Evolutionary conservation across 2,113 vertebrate genomes (phyloP).

Genomic region (Dasyornis broadbenti): DNA sequence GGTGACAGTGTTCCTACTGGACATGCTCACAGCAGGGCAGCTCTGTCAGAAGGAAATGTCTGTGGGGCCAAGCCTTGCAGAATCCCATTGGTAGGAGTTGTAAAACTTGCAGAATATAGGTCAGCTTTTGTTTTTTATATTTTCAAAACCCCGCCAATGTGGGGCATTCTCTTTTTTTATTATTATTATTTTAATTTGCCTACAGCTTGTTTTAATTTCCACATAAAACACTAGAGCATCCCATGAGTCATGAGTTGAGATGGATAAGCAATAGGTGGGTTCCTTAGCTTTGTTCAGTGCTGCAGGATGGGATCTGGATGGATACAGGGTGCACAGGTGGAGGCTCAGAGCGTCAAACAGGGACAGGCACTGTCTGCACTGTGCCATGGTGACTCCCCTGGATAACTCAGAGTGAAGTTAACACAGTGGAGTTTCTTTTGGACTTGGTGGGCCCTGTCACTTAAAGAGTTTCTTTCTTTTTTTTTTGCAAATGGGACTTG

Average conservation of each 20-base stretch:
- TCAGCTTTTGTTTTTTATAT: background rate
- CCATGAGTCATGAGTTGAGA: background rate
- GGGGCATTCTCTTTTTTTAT: background rate
- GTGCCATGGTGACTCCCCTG: background rate
- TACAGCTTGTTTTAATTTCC: background rate
- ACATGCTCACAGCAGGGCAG: background rate
- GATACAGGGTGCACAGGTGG: rapidly evolving
- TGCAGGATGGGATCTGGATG: background rate
- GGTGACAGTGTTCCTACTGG: background rate
- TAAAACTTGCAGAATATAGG: background rate
- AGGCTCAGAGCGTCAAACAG: rapidly evolving
- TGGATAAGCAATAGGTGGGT: background rate
- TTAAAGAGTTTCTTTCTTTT: background rate
- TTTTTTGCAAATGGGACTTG: background rate
- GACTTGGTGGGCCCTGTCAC: background rate
- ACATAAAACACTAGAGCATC: background rate
- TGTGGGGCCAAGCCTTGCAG: background rate
- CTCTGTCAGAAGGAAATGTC: background rate
- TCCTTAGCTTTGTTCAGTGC: background rate
- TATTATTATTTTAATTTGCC: background rate
- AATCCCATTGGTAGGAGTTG: background rate
- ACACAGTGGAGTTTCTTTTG: background rate
- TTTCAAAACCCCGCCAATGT: background rate
- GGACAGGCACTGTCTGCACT: background rate
- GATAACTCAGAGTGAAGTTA: background rate